These are phyloP conservation scores for Eurytoma californica DNA, from an alignment of 2,888 invertebrate species.

Conservation along the genomic window DNA sequence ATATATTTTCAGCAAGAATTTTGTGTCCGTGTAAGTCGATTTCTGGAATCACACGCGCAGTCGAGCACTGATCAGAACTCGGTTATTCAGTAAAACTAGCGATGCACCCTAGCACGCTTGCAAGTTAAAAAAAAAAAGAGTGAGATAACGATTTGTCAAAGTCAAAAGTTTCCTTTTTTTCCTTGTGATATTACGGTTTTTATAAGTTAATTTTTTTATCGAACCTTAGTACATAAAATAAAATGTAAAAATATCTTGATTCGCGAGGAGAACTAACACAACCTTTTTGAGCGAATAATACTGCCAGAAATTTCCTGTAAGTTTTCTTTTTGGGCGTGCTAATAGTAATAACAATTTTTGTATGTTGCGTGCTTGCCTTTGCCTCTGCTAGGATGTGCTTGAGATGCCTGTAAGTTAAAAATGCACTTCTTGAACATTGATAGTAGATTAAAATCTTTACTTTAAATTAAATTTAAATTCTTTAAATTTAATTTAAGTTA, in stretches of 20 bases:
- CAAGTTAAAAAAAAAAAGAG: slow-evolving; percentile 57
- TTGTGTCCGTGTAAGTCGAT: slow-evolving; percentile 75
- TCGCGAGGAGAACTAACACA: slow-evolving; percentile 54
- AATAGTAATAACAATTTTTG: slow-evolving; percentile 58
- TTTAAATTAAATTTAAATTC: slow-evolving; percentile 23
- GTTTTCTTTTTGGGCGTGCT: slow-evolving; percentile 55
- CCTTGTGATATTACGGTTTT: slow-evolving; percentile 46
- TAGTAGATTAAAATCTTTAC: slow-evolving; percentile 30
- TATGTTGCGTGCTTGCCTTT: slow-evolving; percentile 72
- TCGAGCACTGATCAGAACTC: slow-evolving; percentile 56
- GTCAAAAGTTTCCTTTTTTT: slow-evolving; percentile 52
- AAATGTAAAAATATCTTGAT: slow-evolving; percentile 32
- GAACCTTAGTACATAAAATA: slow-evolving; percentile 46
- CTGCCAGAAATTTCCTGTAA: slow-evolving; percentile 55
- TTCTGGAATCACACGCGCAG: slow-evolving; percentile 59
- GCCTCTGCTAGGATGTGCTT: slow-evolving; percentile 72
- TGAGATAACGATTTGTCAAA: slow-evolving; percentile 55
- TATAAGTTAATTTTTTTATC: slow-evolving; percentile 51
- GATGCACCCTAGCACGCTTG: slow-evolving; percentile 56
- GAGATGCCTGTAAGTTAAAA: slow-evolving; percentile 74
- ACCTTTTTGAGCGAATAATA: slow-evolving; percentile 56
- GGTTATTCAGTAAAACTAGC: slow-evolving; percentile 55
- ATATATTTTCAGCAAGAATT: slow-evolving; percentile 74
- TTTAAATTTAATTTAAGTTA: slow-evolving; percentile 36
- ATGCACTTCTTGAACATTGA: slow-evolving; percentile 54